Base-by-base conservation (phyloP, 2,888 invertebrate genomes). In the Sycophila texana region DNA sequence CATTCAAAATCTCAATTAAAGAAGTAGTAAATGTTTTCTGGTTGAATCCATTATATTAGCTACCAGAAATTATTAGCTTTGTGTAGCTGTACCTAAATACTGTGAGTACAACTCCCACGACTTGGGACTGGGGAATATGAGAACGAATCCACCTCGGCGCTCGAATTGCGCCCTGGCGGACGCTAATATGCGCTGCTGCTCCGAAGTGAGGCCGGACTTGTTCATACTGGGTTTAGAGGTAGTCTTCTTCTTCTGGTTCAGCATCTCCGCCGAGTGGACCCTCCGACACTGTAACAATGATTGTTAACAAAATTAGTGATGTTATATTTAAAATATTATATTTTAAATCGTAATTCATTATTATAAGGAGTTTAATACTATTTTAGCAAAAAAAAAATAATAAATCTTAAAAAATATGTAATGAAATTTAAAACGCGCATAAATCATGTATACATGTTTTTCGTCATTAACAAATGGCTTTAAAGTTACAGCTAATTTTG, bases 61-160 rank as follows among this genome's bases (percentile, higher is more conserved):
- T 10, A 10, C 10, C 39, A 39, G 7, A 39, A 39, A 1, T 39
- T 39, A 39, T 39, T 39, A 39, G 39, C 39, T 53, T 53, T 16
- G n/a, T 1, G 2, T n/a, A 16, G 3, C 4, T 53, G 3, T 85
- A 94, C 95, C 96, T 66, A 96, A 91, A 87, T 95, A 96, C 86
- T 94, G 94, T 16, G 95, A 94, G 89, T 96, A 96, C 87, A 95
- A 94, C 88, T 94, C 93, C 97, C 97, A 97, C 22, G 96, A 95
- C 89, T 97, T 97, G 81, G 95, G 93, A 26, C 96, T 95, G 22
- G 98, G 98, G 91, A 97, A 98, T 85, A 98, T 96, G 67, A 97
- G 91, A 13, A 98, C 96, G 91, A 96, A 98, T 49, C 98, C 98
- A 2, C 97, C 97, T 39, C 96, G 92, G 1, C 98, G 92, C 26